Base-by-base conservation (phyloP, 2,113 vertebrate genomes). In the Sebastes fasciatus region DNA sequence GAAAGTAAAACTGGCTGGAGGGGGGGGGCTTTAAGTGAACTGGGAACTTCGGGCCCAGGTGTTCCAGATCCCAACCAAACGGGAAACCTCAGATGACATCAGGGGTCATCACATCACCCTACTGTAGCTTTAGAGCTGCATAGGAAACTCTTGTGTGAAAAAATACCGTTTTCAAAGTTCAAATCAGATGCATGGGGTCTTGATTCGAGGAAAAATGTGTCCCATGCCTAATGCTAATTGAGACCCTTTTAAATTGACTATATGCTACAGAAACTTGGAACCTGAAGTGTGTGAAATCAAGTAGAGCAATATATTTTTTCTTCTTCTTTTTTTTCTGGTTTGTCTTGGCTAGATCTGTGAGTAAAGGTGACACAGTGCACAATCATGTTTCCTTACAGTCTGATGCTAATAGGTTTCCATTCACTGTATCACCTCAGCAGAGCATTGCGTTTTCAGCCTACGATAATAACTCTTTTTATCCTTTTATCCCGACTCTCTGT, bases 351-450 rank as follows among this genome's bases (percentile, higher is more conserved):
- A 0, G 14, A 48, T 60, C 19, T 77, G 40, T 19, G 57, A 66
- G 62, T 34, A 71, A 66, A 87, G n/a, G 45, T 85, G 62, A 82
- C 66, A 67, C 4, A 64, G 19, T 68, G 21, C 42, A 62, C 21
- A 12, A 3, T 49, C 26, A 40, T 60, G 13, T 55, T 57, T 70
- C 21, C 26, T 65, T 8, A 42, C 10, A 49, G 21, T 63, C 19
- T 46, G 21, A 74, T 70, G 9, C 23, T 81, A 58, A 81, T 51
- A 73, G 72, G 51, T 64, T 51, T 58, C 23, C 17, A 48, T 49
- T 66, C 21, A 11, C 17, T 51, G 42, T 70, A 16, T 58, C 54
- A 26, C 61, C 76, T 57, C 62, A 74, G 42, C 57, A 68, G 21
- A 43, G 8, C 19, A 11, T 4, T 57, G 23, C 48, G 16, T 34